Conservation (phyloP, 1,140 invertebrate species). For the Drosophila carrolli region DNA sequence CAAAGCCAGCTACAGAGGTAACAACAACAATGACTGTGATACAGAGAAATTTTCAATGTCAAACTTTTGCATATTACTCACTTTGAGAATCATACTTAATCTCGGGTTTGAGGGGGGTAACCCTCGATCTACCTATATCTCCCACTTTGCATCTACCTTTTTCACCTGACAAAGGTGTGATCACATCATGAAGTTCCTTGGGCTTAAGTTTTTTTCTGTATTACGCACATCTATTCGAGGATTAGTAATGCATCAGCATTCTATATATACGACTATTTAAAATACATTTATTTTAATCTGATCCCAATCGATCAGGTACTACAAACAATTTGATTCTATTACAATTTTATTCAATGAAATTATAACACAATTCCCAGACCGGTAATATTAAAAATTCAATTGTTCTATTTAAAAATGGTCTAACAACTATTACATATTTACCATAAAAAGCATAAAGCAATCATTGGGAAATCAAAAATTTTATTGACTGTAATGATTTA, state of each 20-base stretch:
- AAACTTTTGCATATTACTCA: slow-evolving; percentile 39
- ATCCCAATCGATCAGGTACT: not conserved
- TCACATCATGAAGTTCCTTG: slow-evolving; percentile 52
- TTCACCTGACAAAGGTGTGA: slow-evolving; percentile 56
- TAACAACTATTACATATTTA: no score
- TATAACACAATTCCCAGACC: not conserved
- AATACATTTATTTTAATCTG: not conserved
- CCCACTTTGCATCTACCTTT: slow-evolving; percentile 1
- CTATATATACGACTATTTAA: not conserved
- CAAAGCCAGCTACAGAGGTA: slow-evolving; percentile 16
- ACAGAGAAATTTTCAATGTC: slow-evolving; percentile 67
- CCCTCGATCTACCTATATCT: not conserved
- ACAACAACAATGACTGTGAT: slow-evolving; percentile 30
- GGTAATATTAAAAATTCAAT: no score
- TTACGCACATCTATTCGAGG: slow-evolving; percentile 4
- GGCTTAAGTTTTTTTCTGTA: not conserved
- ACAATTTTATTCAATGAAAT: not conserved
- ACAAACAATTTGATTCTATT: not conserved
- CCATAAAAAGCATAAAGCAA: not conserved
- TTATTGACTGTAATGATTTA: slow-evolving; percentile 1
- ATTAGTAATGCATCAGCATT: slow-evolving; percentile 7
- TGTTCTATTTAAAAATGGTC: no score
- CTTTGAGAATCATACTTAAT: slow-evolving; percentile 14
- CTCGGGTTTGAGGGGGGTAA: slow-evolving; percentile 1
- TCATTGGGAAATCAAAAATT: not conserved